Evolutionary conservation across 2,797 vertebrate species (phyloP), one percentile per base, ranked within the genome.

Genomic region (Eptatretus atami): DNA sequence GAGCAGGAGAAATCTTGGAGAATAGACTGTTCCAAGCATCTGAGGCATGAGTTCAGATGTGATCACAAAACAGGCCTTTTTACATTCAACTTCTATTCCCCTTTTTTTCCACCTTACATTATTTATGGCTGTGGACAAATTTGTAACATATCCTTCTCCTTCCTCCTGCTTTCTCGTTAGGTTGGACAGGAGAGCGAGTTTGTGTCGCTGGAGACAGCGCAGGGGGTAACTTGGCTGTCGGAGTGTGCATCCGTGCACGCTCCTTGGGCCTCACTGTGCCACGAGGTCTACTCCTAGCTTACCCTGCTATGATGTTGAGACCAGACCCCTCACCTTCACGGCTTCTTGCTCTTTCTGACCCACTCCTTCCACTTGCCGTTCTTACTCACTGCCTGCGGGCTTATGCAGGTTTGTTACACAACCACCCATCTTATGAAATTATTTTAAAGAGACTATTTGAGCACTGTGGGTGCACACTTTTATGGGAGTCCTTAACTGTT

Each of bases 151-250:
- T 44, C 31, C 4, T 2, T 12, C 1, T 14, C 24, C 13, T 15
- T 24, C 10, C 2, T 13, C 6, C 12, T 52, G 1, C 9, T 52
- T 13, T 2, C 15, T 11, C n/a, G 24, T 13, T 69, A 83, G 84
- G 86, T 14, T 87, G 83, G 70, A 87, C 83, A 0, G 83, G 80
- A 3, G 80, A 87, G 68, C 75, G 73, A 9, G 78, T 92, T 64
- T 87, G 86, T 69, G 73, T 92, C 64, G 83, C 79, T 0, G 86
- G 86, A 2, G 84, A 88, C 77, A 88, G 86, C 2, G 84, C 86
- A 0, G 84, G 86, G 0, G 86, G 86, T 15, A 92, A 92, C 70
- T 75, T 92, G 65, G 81, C 79, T 70, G 64, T 92, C 70, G 81
- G 84, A 0, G 80, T 82, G 54, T 78, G 80, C 5, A 77, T 92